Conservation (phyloP, 64 coral and sea anemone genomes). For the Hydrozoanthus tunicans region DNA sequence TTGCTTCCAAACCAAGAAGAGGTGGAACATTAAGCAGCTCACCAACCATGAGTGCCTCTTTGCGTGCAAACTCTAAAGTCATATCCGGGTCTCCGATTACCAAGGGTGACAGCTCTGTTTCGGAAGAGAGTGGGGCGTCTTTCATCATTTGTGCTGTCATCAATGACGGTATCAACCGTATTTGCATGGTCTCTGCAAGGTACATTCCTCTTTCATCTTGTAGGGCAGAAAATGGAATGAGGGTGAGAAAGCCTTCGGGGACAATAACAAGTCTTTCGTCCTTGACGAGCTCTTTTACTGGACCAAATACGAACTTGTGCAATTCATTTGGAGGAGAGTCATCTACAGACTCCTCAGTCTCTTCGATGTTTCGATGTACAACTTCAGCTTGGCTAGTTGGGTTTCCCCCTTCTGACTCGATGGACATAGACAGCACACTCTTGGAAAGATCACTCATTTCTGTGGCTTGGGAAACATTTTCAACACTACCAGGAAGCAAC, state of each 20-base stretch:
- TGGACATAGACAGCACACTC: neutral
- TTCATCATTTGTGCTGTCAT: neutral
- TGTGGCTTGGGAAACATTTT: too few relatives aligned
- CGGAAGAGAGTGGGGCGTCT: neutral
- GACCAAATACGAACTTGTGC: neutral
- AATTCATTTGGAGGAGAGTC: neutral
- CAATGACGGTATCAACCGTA: conserved; percentile 15
- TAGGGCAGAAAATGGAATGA: conserved; percentile 27
- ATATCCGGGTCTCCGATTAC: conserved; percentile 23
- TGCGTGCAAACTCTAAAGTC: neutral
- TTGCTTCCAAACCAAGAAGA: conserved; percentile 2
- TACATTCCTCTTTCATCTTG: neutral
- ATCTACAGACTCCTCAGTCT: neutral
- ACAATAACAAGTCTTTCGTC: conserved; percentile 11
- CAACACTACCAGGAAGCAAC: neutral
- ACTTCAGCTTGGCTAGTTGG: neutral
- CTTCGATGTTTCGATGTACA: neutral
- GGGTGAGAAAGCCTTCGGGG: conserved; percentile 20
- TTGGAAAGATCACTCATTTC: neutral
- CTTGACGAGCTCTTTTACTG: neutral
- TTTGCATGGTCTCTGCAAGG: conserved; percentile 5
- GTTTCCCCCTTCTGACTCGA: neutral
- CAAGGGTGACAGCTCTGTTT: neutral
- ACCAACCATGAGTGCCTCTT: conserved; percentile 35
- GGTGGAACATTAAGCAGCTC: neutral